These are phyloP conservation scores for Fukomys damarensis DNA, from an alignment of 2,113 vertebrate genomes.

Conservation along the genomic window DNA sequence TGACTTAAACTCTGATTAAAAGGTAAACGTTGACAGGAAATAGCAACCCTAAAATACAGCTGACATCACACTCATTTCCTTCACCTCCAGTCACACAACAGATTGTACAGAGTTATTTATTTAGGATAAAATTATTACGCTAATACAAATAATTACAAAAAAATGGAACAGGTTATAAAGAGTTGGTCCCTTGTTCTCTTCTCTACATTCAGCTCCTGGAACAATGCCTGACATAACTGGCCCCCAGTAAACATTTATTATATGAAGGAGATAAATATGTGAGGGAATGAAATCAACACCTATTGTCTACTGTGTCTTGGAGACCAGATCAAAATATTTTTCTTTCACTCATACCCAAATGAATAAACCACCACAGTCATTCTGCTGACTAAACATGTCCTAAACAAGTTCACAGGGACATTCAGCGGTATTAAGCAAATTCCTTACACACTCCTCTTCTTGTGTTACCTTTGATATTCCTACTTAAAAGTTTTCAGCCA, in stretches of 20 bases:
- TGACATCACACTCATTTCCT: not conserved
- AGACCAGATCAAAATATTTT: constrained; percentile 44
- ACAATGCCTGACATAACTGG: not conserved
- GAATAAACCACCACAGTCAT: not conserved
- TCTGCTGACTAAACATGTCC: not conserved
- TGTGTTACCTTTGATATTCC: constrained; percentile 8
- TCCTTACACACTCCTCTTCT: not conserved
- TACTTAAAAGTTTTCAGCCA: constrained; percentile 52
- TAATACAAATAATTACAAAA: constrained; percentile 47
- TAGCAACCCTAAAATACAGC: not conserved
- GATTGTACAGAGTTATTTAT: not conserved
- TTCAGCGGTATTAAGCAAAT: not conserved
- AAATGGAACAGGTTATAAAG: constrained; percentile 42
- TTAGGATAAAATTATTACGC: constrained; percentile 26
- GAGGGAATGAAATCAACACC: constrained; percentile 15
- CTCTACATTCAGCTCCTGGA: not conserved
- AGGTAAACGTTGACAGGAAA: constrained; percentile 47
- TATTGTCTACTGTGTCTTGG: constrained; percentile 15
- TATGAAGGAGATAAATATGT: not conserved
- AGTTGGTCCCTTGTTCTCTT: not conserved
- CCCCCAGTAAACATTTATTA: constrained; percentile 45
- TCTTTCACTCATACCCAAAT: not conserved
- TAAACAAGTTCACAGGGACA: not conserved
- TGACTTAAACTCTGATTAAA: not conserved
- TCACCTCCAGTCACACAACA: not conserved